Evolutionary conservation across 2,888 invertebrate genomes (phyloP), one percentile per base, ranked within the genome.

Genomic region (Brachylomia viminalis): DNA sequence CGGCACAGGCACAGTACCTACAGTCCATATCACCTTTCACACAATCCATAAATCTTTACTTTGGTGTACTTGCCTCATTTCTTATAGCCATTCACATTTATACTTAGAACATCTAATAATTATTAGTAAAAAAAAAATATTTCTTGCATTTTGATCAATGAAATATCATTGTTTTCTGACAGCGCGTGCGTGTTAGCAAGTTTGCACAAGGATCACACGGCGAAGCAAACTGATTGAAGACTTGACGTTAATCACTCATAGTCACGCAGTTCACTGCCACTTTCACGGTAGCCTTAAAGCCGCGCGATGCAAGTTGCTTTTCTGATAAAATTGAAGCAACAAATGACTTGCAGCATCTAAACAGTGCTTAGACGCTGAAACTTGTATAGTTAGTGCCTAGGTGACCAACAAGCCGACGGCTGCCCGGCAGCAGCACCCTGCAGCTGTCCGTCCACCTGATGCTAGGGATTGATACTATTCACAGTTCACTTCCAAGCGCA

Each of bases 201-300:
- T 72, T n/a, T n/a, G 42, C 10, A 65, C 30, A 33, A 30, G 33
- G 23, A 73, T 11, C 70, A 58, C 23, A 64, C 71, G 42, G 54
- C 54, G 7, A 30, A 30, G 1, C 49, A 1, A 27, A 66, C 52
- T 66, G 27, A 52, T 23, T 52, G 71, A 52, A 42, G 23, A 52
- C 20, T 61, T 72, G 61, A 75, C 61, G 61, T 6, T 20, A 61
- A 61, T 20, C 30, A 52, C n/a, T 33, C 30, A 4, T n/a, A 23
- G 45, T 30, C 59, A 61, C 72, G 52, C 72, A 72, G 33, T 2
- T 30, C 42, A 27, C 11, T 8, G 6, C 23, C 15, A 33, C 33
- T 70, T 33, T 61, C 61, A 61, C 30, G 23, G 7, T 33, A 38
- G 20, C 30, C 20, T 58, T 58, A 30, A 20, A 30, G 30, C 30